phyloP scores from a whole-genome alignment of 2,888 invertebrate species.

The Ophraella communa region DNA sequence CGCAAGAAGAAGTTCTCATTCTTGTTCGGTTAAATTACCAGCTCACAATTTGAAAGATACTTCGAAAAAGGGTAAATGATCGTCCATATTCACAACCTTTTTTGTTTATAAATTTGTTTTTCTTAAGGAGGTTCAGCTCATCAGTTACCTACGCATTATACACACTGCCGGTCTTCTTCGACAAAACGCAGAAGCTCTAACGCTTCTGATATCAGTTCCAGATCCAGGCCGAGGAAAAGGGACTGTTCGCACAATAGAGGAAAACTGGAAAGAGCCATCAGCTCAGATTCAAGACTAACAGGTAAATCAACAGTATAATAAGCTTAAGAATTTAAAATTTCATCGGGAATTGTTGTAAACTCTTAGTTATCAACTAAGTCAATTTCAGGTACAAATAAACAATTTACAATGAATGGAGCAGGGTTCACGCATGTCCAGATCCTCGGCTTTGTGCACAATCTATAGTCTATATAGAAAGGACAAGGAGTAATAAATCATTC shows the following conservation, averaged over 20 bases:
- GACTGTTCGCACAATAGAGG: constrained; percentile 52
- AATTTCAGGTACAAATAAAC: no score
- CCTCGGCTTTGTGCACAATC: no score
- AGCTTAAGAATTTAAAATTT: no score
- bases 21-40: constrained; percentile 53
- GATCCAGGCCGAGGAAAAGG: constrained; percentile 49
- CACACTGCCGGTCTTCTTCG: constrained; percentile 41
- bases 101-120: neutral
- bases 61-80: constrained; percentile 36
- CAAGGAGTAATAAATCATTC: no score
- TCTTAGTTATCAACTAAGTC: no score
- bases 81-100: neutral
- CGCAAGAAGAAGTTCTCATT: constrained; percentile 54
- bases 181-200: constrained; percentile 57
- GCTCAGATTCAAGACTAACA: constrained; percentile 55
- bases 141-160: constrained; percentile 47
- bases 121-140: constrained; percentile 50
- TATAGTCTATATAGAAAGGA: no score
- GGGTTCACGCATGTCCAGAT: no score
- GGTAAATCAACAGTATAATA: no score
- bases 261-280: constrained; percentile 54
- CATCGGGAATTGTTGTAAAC: no score
- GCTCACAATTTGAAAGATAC: constrained; percentile 44
- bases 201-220: constrained; percentile 57
- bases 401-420: no score